phyloP scores from a whole-genome alignment of 1,140 invertebrate species.

The Catajapyx aquilonaris region DNA sequence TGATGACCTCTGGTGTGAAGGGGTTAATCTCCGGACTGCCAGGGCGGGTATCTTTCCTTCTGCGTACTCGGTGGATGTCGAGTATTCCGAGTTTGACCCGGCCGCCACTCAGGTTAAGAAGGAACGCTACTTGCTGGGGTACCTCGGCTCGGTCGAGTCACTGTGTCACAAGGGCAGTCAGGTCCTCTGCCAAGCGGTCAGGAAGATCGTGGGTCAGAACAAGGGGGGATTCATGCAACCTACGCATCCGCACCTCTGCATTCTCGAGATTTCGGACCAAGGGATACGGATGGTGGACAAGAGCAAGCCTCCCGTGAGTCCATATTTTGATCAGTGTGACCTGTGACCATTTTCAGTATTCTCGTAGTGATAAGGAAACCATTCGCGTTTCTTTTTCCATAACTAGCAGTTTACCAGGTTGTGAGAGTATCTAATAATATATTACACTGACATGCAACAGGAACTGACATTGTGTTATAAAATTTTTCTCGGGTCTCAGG shows the following conservation, averaged over 20 bases:
- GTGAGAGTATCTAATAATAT: too few species aligned
- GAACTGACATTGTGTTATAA: too few species aligned
- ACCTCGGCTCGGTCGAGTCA: constrained; percentile 89
- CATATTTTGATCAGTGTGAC: background rate
- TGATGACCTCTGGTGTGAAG: constrained; percentile 96
- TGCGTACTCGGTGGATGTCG: constrained; percentile 87
- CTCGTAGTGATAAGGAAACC: too few species aligned
- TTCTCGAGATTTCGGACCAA: constrained; percentile 85
- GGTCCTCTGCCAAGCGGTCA: constrained; percentile 68
- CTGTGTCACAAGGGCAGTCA: constrained; percentile 76
- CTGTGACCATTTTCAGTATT: too few species aligned
- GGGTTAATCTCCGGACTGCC: constrained; percentile 79
- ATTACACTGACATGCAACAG: too few species aligned
- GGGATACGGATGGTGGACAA: constrained; percentile 84
- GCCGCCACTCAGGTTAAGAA: constrained; percentile 60
- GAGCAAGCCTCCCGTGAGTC: constrained; percentile 44
- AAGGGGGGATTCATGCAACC: constrained; percentile 30
- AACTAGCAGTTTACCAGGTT: too few species aligned
- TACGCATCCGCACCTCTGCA: constrained; percentile 52
- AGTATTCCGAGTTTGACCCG: constrained; percentile 84
- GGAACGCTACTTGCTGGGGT: constrained; percentile 75
- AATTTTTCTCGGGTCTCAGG: too few species aligned
- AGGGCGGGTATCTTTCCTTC: constrained; percentile 88
- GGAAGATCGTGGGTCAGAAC: constrained; percentile 49
- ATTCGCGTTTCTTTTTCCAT: too few species aligned